Conservation (phyloP, 2,888 invertebrate genomes). For the Papilio elwesi region DNA sequence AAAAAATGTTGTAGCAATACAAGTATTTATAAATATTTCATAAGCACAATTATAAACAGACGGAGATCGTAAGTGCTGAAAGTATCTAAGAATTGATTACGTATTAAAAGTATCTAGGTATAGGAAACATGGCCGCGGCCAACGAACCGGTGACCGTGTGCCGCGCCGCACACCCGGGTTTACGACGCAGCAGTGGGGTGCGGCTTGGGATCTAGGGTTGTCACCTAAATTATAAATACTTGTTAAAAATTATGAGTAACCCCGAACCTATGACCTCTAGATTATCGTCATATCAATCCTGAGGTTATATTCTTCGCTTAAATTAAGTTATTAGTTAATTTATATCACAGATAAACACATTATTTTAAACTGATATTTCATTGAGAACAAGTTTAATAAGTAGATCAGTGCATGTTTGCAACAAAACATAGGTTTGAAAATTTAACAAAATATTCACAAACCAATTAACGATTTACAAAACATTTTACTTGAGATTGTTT, state of each 20-base stretch:
- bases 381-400: background rate
- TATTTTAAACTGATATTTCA: background rate
- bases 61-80: slow-evolving; percentile 9
- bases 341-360: background rate
- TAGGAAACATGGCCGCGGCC: background rate
- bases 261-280: background rate
- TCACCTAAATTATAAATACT: background rate
- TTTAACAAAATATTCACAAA: too few species aligned
- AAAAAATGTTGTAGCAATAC: background rate
- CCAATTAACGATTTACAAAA: too few species aligned
- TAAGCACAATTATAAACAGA: slow-evolving; percentile 4
- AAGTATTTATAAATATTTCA: slow-evolving; percentile 15
- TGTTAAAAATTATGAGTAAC: background rate
- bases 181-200: background rate
- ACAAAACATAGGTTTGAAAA: too few species aligned
- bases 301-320: background rate
- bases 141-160: slow-evolving; percentile 10
- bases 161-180: slow-evolving; percentile 2
- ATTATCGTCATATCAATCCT: background rate
- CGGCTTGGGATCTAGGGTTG: slow-evolving; percentile 6
- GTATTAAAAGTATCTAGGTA: slow-evolving; percentile 2
- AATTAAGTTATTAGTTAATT: background rate
- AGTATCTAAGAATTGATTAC: slow-evolving; percentile 2
- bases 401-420: too few species aligned
- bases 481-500: too few species aligned